phyloP scores from a whole-genome alignment of 2,113 vertebrate genomes.

The Odocoileus hemionus region DNA sequence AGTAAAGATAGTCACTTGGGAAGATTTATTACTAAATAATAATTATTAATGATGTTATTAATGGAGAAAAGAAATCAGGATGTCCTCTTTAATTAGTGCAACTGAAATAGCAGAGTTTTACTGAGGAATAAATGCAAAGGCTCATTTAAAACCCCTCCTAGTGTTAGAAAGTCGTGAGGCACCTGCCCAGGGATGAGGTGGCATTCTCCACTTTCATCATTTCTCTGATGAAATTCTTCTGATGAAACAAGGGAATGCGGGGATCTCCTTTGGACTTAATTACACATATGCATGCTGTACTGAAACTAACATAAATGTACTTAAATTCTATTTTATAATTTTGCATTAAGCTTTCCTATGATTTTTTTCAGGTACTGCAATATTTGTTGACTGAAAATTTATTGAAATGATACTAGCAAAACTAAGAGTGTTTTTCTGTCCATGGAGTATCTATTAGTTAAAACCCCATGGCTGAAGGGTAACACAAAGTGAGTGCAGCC shows the following conservation, averaged over 20 bases:
- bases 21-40: background rate
- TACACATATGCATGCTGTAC: background rate
- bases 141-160: background rate
- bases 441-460: background rate
- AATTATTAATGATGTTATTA: background rate
- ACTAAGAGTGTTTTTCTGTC: background rate
- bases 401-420: background rate
- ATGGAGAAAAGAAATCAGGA: background rate
- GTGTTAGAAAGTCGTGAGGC: background rate
- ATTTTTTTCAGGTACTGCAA: background rate
- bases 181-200: background rate
- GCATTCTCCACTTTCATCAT: background rate
- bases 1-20: background rate
- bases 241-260: background rate
- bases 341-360: background rate
- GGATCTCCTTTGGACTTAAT: background rate
- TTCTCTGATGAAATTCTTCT: background rate
- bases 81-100: constrained; percentile 3
- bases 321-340: background rate
- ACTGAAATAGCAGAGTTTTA: background rate
- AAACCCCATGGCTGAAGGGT: background rate
- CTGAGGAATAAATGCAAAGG: background rate
- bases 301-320: background rate
- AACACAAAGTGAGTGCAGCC: background rate
- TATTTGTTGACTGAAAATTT: background rate